These are phyloP conservation scores for Centroberyx gerrardi DNA, from an alignment of 2,797 vertebrate species.

Conservation along the genomic window DNA sequence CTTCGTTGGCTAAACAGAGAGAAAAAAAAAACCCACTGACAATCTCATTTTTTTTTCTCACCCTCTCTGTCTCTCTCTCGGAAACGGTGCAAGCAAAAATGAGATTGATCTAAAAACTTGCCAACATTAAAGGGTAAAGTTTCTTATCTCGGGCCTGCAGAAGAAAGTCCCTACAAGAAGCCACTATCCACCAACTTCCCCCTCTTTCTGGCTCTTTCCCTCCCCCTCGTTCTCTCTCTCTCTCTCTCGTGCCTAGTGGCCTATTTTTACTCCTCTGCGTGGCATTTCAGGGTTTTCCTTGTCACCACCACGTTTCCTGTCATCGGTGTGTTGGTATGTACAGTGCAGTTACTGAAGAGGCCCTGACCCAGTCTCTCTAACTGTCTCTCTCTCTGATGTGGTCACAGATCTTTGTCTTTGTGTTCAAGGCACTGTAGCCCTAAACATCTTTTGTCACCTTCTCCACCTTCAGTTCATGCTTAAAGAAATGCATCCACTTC, in stretches of 20 bases:
- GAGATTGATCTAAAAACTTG: conserved; percentile 58
- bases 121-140: conserved; percentile 73
- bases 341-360: conserved; percentile 66
- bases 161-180: conserved; percentile 85
- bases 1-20: conserved; percentile 40
- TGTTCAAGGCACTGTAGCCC: conserved; percentile 8
- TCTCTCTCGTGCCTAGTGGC: conserved; percentile 83
- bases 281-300: conserved; percentile 88
- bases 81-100: conserved; percentile 50
- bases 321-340: conserved; percentile 69
- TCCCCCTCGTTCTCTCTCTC: conserved; percentile 43
- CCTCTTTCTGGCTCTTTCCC: conserved; percentile 52
- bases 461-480: background rate
- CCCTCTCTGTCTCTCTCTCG: conserved; percentile 23
- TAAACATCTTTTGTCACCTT: background rate
- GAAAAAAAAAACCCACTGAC: background rate
- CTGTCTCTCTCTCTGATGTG: conserved; percentile 73
- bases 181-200: conserved; percentile 82
- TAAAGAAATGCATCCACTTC: background rate
- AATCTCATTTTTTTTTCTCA: background rate
- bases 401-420: conserved; percentile 60
- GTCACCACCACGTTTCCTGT: conserved; percentile 78
- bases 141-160: conserved; percentile 85
- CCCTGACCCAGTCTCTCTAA: conserved; percentile 59
- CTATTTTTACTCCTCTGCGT: conserved; percentile 88